Conservation (phyloP, 2,888 invertebrate species). For the Meteorus colon region DNA sequence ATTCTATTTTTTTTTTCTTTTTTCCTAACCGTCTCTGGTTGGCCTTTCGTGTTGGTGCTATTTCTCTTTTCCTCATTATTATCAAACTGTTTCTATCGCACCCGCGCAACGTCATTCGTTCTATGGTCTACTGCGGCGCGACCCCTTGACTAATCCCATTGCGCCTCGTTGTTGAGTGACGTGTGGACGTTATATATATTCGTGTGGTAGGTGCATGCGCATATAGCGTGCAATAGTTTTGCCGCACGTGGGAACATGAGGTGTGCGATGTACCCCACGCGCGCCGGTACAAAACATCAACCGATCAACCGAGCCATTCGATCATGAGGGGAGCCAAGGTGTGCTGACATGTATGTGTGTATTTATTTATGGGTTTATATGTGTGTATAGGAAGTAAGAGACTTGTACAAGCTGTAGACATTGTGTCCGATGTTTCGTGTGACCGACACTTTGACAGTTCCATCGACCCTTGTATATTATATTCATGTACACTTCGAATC, state of each 20-base stretch:
- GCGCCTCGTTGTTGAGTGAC: slow-evolving; percentile 62
- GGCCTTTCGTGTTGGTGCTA: background rate
- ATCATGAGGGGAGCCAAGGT: slow-evolving; percentile 35
- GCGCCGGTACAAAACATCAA: slow-evolving; percentile 59
- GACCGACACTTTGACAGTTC: slow-evolving; percentile 21
- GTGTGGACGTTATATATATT: slow-evolving; percentile 56
- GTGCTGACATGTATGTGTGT: background rate
- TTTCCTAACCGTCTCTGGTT: background rate
- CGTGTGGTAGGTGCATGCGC: slow-evolving; percentile 63
- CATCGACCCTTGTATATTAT: slow-evolving; percentile 5
- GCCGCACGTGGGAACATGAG: slow-evolving; percentile 68
- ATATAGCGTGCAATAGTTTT: slow-evolving; percentile 57
- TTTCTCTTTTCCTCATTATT: background rate
- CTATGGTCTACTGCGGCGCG: slow-evolving; percentile 36
- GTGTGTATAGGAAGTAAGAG: background rate
- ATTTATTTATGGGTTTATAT: background rate
- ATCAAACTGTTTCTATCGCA: slow-evolving; percentile 15
- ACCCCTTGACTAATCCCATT: slow-evolving; percentile 68
- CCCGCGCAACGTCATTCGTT: slow-evolving; percentile 3
- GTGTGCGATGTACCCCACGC: slow-evolving; percentile 59
- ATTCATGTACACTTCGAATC: background rate
- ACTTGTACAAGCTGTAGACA: slow-evolving; percentile 12
- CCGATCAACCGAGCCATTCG: slow-evolving; percentile 43
- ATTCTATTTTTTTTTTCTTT: background rate
- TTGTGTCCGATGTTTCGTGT: slow-evolving; percentile 17